Base-by-base conservation (phyloP, 1,140 invertebrate species). In the Maniola jurtina region DNA sequence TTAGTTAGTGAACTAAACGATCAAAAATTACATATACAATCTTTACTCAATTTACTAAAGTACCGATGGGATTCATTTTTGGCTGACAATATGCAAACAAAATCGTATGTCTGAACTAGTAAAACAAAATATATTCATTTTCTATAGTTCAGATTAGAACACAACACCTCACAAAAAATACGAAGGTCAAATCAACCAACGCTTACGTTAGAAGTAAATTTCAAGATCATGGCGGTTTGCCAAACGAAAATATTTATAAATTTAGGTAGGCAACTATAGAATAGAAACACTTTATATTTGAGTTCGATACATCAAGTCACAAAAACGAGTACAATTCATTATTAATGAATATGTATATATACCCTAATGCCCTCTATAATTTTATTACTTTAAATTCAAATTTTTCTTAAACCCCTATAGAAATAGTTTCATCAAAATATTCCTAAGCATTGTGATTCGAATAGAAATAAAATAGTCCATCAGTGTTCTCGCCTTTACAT, bases 181-280 rank as follows among this genome's bases (percentile, higher is more conserved):
- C 68, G 66, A 76, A 80, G 79, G 79, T 85, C 80, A 80, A 66
- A 45, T 76, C 66, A 75, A 71, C 70, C 71, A 67, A 66, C 76
- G 75, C 76, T 83, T 76, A 78, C 77, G 76, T 85, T 86, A 82
- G 83, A 81, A 84, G 72, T 79, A 76, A 80, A 73, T 81, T 80
- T 84, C 73, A 84, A 83, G 80, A 87, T 80, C 80, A 81, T 89
- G 87, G 87, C 80, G 63, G 50, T 48, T 61, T 81, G 87, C 87
- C 87, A 89, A 77, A 69, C 64, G 70, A 82, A 79, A 75, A 80
- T 80, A 75, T 64, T 69, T 64, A 70, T 55, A 70, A 68, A 75
- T 75, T 72, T 68, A 25, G 25, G 1, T 25, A 25, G 25, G 25
- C 48, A n/a, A 52, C 76, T 71, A 64, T 55, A 70, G 45, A 52